A percentile compares a stretch with the other conserved stretches of the same genome.
Evolutionary conservation across 2,797 vertebrate genomes (phyloP).

Genomic region (Sebastes matsubarae): DNA sequence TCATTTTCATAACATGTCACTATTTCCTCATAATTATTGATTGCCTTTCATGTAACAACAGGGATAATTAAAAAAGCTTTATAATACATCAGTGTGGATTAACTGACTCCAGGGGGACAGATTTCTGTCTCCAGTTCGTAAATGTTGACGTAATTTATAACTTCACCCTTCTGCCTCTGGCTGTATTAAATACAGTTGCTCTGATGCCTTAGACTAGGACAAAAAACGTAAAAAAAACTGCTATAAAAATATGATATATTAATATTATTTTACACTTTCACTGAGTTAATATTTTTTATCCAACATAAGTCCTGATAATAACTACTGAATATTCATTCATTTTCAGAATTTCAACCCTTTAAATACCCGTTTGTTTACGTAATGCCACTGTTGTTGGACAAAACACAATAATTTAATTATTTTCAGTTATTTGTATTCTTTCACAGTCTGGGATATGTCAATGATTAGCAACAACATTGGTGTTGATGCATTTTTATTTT

Average conservation of each 20-base stretch:
- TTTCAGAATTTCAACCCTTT: neutral
- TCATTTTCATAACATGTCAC: neutral
- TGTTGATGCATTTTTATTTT: too few relatives aligned
- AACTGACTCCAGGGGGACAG: neutral
- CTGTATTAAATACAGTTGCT: neutral
- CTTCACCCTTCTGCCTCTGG: neutral
- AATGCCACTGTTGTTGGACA: too few relatives aligned
- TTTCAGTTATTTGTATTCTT: too few relatives aligned
- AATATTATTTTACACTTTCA: neutral
- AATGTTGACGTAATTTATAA: neutral
- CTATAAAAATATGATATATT: neutral
- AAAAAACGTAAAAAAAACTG: neutral
- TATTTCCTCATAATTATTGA: neutral
- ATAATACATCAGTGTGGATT: neutral
- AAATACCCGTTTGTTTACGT: too few relatives aligned
- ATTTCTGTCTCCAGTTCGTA: neutral
- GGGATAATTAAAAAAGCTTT: neutral
- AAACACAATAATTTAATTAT: too few relatives aligned
- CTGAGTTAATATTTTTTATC: neutral
- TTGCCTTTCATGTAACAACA: neutral
- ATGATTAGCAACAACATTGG: too few relatives aligned
- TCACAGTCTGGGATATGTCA: too few relatives aligned
- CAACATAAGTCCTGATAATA: neutral
- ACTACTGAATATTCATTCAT: neutral
- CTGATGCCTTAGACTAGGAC: neutral